Base-by-base conservation (phyloP, 2,888 invertebrate species). In the Hydroisotoma schaefferi region DNA sequence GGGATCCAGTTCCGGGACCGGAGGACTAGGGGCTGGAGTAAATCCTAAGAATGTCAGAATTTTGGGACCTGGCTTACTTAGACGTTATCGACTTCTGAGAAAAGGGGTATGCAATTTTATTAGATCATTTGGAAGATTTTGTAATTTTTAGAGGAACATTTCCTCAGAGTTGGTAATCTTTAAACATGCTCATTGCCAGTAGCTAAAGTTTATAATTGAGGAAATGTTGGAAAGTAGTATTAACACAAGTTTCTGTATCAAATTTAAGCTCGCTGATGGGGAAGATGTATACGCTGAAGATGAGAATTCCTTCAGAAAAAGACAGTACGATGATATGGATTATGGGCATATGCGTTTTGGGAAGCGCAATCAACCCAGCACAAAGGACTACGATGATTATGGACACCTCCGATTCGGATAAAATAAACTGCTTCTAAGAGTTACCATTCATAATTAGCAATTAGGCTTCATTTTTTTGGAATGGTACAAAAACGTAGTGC, bases 301-400 rank as follows among this genome's bases (percentile, higher is more conserved):
- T 22, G 69, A 69, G 18, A 29, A 55, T 1, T 57, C 48, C 46
- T 52, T 67, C 8, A 63, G 63, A 40, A 69, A 69, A 38, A 58
- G 67, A 1, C 59, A 59, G 29, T 68, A 68, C 26, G 55, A 59
- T 18, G 68, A 70, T 27, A 68, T 69, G 28, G 70, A 70, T 57
- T 70, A 70, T 64, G 70, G 70, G 1, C 70, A 70, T 55, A 70
- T 68, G 70, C 25, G 70, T 29, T 70, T 70, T 22, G 70, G 68
- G 1, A 70, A 70, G 56, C 38, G 68, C 27, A 67, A 65, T 46
- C 58, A 54, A 18, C 46, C 40, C 5, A 38, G 47, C 4, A 47
- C 52, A 2, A 63, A 67, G 22, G 66, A 68, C 48, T 70, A 64
- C 55, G 70, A 70, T 27, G 70, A 70, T 43, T 70, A 70, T 26